Evolutionary conservation across 2,888 invertebrate genomes (phyloP).

Genomic region (Leucoptera coffeella): DNA sequence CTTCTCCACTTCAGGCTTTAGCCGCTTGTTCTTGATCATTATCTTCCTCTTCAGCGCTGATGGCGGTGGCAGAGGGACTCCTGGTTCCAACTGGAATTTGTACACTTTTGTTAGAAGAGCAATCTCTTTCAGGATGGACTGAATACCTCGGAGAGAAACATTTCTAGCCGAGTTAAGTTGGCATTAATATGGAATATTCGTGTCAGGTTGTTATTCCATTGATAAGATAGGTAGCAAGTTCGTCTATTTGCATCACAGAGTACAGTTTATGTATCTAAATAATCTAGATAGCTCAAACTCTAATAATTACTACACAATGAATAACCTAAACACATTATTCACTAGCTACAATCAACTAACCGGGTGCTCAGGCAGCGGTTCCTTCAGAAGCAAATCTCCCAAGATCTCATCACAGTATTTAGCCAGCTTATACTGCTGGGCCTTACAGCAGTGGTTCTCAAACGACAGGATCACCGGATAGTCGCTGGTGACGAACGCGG

Average conservation of each 20-base stretch:
- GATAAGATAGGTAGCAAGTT: too few relatives aligned
- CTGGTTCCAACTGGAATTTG: slow-evolving; percentile 81
- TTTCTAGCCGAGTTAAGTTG: too few relatives aligned
- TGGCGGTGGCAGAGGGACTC: slow-evolving; percentile 88
- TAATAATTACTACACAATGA: too few relatives aligned
- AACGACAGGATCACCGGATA: slow-evolving; percentile 97
- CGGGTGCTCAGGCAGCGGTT: slow-evolving; percentile 79
- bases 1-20: slow-evolving; percentile 95
- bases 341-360: too few relatives aligned
- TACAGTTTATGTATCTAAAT: too few relatives aligned
- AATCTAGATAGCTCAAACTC: too few relatives aligned
- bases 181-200: neutral
- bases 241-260: too few relatives aligned
- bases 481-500: slow-evolving; percentile 97
- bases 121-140: too few relatives aligned
- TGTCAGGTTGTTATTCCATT: neutral
- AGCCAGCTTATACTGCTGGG: slow-evolving; percentile 96
- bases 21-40: slow-evolving; percentile 94
- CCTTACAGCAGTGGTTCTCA: slow-evolving; percentile 98
- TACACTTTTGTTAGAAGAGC: too few relatives aligned
- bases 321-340: too few relatives aligned
- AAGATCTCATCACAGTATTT: slow-evolving; percentile 99
- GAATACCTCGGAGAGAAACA: too few relatives aligned
- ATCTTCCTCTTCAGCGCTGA: slow-evolving; percentile 89
- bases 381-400: slow-evolving; percentile 83